phyloP scores from a whole-genome alignment of 2,797 vertebrate species.

The Apodemus agrarius region DNA sequence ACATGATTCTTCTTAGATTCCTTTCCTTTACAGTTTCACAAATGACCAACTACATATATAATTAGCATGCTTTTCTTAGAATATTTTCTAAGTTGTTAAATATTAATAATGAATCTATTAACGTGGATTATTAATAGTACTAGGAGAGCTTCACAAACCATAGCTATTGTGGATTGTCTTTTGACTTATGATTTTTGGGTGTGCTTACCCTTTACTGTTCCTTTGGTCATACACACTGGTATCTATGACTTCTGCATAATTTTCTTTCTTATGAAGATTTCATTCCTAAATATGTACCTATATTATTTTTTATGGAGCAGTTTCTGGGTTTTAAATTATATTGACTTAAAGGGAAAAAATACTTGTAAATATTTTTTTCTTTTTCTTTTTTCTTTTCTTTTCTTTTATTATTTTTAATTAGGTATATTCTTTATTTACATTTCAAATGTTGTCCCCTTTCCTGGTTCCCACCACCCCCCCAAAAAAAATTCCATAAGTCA shows the following conservation, averaged over 20 bases:
- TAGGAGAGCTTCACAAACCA: neutral
- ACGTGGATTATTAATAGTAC: neutral
- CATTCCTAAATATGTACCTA: neutral
- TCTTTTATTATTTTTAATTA: no score
- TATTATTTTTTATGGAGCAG: neutral
- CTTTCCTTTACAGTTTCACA: neutral
- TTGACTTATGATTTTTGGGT: neutral
- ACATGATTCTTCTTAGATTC: neutral
- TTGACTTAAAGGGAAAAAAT: neutral
- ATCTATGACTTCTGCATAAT: neutral
- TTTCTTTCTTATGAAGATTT: neutral
- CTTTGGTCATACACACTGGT: neutral
- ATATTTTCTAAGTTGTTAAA: neutral
- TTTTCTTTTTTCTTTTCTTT: neutral
- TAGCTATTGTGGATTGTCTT: neutral
- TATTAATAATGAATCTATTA: neutral
- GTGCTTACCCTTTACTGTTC: neutral
- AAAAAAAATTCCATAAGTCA: no score
- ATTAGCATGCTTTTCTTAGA: neutral
- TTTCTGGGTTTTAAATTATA: conserved; percentile 32
- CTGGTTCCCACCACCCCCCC: no score
- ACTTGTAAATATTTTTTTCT: neutral
- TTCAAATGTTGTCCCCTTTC: no score
- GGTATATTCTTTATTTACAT: no score
- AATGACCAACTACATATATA: neutral